Percentiles rank a stretch among this genome's conserved stretches.
These are phyloP conservation scores for Piprites chloris DNA, from an alignment of 2,113 vertebrate species.

Conservation along the genomic window DNA sequence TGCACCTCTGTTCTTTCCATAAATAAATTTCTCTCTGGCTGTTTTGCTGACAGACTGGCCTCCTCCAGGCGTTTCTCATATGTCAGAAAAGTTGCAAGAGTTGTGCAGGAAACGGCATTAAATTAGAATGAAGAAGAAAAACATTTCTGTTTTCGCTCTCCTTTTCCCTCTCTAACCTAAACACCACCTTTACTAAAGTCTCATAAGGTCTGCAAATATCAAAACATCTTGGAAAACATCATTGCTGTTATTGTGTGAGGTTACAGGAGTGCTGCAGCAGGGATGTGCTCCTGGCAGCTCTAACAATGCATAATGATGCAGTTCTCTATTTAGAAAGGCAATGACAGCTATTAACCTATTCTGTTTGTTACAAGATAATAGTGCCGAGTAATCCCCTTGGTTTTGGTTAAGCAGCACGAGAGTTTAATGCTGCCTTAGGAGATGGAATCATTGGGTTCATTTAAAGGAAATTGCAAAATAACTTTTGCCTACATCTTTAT, in stretches of 20 bases:
- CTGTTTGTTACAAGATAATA: slow-evolving; percentile 40
- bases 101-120: slow-evolving; percentile 14
- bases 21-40: not conserved
- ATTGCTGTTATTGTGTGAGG: slow-evolving; percentile 12
- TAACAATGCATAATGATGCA: slow-evolving; percentile 5
- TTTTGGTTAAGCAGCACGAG: not conserved
- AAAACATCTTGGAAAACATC: slow-evolving; percentile 28
- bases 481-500: not conserved
- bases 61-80: not conserved
- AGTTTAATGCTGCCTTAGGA: not conserved
- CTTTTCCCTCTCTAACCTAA: not conserved
- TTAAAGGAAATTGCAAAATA: not conserved
- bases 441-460: not conserved
- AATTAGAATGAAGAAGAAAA: slow-evolving; percentile 12
- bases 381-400: not conserved
- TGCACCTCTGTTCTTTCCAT: not conserved
- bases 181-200: slow-evolving; percentile 21
- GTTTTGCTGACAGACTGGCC: not conserved
- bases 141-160: not conserved
- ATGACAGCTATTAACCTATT: slow-evolving; percentile 41
- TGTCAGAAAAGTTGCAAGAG: not conserved
- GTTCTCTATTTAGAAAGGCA: not conserved
- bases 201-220: slow-evolving; percentile 27
- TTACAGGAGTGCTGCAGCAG: not conserved
- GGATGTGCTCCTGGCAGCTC: not conserved